A percentile compares a stretch with the other conserved stretches of the same genome.
These are phyloP conservation scores for Odocoileus virginianus DNA, from an alignment of 2,113 vertebrate genomes.

Conservation along the genomic window DNA sequence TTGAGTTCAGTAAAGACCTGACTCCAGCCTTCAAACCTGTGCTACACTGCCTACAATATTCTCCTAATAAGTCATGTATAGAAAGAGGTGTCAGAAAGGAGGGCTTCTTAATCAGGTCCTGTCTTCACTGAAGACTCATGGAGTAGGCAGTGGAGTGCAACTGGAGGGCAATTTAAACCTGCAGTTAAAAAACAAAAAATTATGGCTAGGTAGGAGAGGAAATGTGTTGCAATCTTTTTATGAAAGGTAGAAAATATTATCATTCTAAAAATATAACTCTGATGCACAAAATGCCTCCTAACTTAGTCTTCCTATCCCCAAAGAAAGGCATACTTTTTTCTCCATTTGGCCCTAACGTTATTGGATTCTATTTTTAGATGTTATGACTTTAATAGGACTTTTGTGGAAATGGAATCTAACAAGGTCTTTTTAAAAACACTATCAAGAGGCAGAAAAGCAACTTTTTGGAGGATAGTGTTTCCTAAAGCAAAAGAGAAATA, in stretches of 20 bases:
- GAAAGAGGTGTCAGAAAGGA: background rate
- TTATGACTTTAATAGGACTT: conserved; percentile 19
- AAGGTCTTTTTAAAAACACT: conserved; percentile 10
- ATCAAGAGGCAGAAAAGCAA: background rate
- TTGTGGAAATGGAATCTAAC: conserved; percentile 10
- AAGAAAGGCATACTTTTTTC: background rate
- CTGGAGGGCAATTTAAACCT: background rate
- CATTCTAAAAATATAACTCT: background rate
- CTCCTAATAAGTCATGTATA: background rate
- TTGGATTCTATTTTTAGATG: background rate
- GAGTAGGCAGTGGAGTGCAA: background rate
- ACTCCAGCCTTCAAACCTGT: background rate
- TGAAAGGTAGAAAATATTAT: background rate
- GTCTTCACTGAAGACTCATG: background rate
- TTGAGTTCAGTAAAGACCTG: background rate
- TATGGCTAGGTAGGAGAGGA: background rate
- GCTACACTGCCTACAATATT: background rate
- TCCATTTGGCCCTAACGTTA: background rate
- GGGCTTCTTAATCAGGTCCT: background rate
- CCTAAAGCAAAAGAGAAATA: conserved; percentile 18
- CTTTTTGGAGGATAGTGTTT: conserved; percentile 18
- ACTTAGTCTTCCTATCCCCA: background rate
- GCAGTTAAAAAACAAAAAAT: background rate
- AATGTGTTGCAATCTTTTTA: background rate
- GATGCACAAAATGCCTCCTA: background rate